A percentile compares a stretch with the other conserved stretches of the same genome.
Evolutionary conservation across 2,888 invertebrate species (phyloP).

Genomic region (Tetranychus truncatus): DNA sequence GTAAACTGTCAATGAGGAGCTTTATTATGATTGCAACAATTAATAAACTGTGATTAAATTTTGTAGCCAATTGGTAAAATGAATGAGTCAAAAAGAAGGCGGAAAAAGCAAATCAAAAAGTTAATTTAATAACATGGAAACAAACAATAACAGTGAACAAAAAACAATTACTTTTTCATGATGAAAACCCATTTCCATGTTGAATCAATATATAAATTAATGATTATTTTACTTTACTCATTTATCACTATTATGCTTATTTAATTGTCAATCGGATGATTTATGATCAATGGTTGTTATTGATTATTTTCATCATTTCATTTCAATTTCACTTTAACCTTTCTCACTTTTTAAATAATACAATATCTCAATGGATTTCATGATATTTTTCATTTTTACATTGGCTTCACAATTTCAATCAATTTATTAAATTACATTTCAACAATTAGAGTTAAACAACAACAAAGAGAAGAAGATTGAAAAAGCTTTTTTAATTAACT

Average conservation of each 20-base stretch:
- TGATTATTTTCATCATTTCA: not conserved
- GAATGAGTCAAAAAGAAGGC: not conserved
- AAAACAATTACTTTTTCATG: conserved; percentile 45
- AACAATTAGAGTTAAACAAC: too few relatives aligned
- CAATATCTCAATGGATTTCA: not conserved
- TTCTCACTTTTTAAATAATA: not conserved
- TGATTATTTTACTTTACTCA: not conserved
- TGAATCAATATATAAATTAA: not conserved
- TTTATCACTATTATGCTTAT: not conserved
- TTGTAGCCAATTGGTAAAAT: not conserved
- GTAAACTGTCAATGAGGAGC: not conserved
- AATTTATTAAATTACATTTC: too few relatives aligned
- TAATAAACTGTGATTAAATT: not conserved
- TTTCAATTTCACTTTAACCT: not conserved
- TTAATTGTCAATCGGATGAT: not conserved
- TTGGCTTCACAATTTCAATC: too few relatives aligned
- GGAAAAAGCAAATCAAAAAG: not conserved
- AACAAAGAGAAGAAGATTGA: too few relatives aligned
- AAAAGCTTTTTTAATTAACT: too few relatives aligned
- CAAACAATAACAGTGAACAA: not conserved
- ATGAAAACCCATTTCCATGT: conserved; percentile 43
- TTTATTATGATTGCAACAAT: too few relatives aligned
- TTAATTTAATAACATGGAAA: conserved; percentile 8
- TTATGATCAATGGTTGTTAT: not conserved
- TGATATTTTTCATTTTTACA: not conserved